Evolutionary conservation across 2,797 vertebrate species (phyloP).

Genomic region (Oryzias sinensis): DNA sequence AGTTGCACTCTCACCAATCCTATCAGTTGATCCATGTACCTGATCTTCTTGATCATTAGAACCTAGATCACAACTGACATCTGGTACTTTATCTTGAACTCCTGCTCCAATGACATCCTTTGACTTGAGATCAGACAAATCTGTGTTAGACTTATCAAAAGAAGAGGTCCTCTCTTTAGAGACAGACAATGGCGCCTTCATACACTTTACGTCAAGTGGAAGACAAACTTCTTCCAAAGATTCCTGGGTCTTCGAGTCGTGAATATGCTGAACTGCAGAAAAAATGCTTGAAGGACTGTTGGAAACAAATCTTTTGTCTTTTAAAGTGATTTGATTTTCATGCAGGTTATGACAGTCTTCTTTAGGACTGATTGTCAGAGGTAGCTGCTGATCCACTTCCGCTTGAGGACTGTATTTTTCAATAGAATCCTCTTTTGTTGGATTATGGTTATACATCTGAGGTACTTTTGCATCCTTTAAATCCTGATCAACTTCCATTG

Average conservation of each 20-base stretch:
- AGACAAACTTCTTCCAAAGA: neutral
- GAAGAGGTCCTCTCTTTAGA: constrained; percentile 9
- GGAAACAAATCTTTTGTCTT: constrained; percentile 12
- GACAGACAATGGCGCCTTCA: neutral
- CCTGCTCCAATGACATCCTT: constrained; percentile 18
- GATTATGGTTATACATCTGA: neutral
- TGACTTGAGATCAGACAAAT: neutral
- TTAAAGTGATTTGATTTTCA: constrained; percentile 2
- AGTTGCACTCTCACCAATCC: constrained; percentile 10
- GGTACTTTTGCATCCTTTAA: constrained; percentile 8
- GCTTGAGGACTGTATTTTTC: constrained; percentile 11
- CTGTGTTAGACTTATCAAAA: constrained; percentile 1
- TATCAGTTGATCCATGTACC: constrained; percentile 16
- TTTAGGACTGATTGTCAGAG: constrained; percentile 10
- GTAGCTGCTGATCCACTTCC: constrained; percentile 17
- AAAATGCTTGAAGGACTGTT: constrained; percentile 8
- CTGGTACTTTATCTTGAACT: constrained; percentile 6
- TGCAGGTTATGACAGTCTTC: constrained; percentile 5
- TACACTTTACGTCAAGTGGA: neutral
- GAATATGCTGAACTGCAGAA: constrained; percentile 9
- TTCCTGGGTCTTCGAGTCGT: constrained; percentile 11
- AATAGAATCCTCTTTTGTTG: constrained; percentile 6
- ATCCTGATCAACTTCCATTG: constrained; percentile 5
- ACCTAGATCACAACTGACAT: neutral
- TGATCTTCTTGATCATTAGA: constrained; percentile 7